phyloP scores from a whole-genome alignment of 2,113 vertebrate genomes.

The Bubalus kerabau region DNA sequence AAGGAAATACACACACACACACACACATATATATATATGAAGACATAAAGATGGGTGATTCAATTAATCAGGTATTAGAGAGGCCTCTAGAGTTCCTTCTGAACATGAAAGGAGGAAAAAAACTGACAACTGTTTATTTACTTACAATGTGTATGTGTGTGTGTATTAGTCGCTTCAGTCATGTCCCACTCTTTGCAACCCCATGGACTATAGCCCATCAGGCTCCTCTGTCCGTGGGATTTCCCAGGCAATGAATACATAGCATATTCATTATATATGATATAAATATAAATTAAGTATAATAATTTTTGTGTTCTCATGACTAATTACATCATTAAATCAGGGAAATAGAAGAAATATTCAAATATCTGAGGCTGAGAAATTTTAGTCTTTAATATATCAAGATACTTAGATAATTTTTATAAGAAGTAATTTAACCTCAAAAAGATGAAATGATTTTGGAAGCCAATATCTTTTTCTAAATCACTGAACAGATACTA shows the following conservation, averaged over 20 bases:
- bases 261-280: not conserved
- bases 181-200: accelerated
- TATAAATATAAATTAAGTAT: not conserved
- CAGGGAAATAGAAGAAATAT: not conserved
- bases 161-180: not conserved
- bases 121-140: not conserved
- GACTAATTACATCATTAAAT: not conserved
- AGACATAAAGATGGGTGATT: not conserved
- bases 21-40: not conserved
- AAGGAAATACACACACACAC: not conserved
- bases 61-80: not conserved
- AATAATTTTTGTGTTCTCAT: not conserved
- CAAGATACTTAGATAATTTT: not conserved
- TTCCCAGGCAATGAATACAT: not conserved
- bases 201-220: not conserved
- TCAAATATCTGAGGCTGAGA: not conserved
- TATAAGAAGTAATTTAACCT: not conserved
- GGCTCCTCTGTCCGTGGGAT: not conserved
- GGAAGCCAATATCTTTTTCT: not conserved
- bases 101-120: not conserved
- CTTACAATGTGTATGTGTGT: not conserved
- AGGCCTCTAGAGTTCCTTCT: not conserved
- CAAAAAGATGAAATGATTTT: not conserved
- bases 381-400: not conserved
- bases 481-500: not conserved